Conservation (phyloP, 1,140 invertebrate genomes). For the Chironomus tepperi region DNA sequence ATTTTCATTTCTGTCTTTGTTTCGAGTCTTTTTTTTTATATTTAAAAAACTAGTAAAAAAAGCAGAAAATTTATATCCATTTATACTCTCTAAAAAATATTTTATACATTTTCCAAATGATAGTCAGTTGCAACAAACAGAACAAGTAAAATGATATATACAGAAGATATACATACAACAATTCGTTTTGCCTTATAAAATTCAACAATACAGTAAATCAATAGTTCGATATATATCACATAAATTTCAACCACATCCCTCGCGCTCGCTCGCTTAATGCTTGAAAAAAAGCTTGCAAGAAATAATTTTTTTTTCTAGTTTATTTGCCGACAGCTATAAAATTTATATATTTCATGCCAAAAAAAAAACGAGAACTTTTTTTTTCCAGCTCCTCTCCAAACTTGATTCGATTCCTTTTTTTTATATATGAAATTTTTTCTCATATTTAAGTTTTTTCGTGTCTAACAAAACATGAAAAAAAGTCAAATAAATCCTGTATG, state of each 20-base stretch:
- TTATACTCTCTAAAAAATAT: too few relatives aligned
- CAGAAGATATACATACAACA: neutral
- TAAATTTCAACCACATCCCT: constrained; percentile 3
- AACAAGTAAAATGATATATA: neutral
- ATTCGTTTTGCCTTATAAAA: constrained; percentile 1
- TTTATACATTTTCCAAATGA: too few relatives aligned
- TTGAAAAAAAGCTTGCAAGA: neutral
- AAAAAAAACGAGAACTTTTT: neutral
- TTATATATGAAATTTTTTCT: neutral
- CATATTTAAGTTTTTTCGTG: neutral
- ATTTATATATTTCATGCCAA: neutral
- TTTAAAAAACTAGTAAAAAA: too few relatives aligned
- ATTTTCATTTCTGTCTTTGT: too few relatives aligned
- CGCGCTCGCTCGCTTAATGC: neutral
- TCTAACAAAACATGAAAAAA: neutral
- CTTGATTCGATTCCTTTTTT: too few relatives aligned
- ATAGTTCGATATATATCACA: constrained; percentile 3
- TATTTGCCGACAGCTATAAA: constrained; percentile 12
- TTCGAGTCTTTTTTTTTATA: too few relatives aligned
- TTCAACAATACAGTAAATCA: constrained; percentile 8
- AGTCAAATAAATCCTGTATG: neutral
- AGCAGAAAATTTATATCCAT: too few relatives aligned
- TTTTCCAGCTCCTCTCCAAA: neutral
- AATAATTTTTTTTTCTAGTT: neutral
- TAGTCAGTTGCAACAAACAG: too few relatives aligned